Conservation (phyloP, 2,113 vertebrate genomes). For the Motacilla alba region DNA sequence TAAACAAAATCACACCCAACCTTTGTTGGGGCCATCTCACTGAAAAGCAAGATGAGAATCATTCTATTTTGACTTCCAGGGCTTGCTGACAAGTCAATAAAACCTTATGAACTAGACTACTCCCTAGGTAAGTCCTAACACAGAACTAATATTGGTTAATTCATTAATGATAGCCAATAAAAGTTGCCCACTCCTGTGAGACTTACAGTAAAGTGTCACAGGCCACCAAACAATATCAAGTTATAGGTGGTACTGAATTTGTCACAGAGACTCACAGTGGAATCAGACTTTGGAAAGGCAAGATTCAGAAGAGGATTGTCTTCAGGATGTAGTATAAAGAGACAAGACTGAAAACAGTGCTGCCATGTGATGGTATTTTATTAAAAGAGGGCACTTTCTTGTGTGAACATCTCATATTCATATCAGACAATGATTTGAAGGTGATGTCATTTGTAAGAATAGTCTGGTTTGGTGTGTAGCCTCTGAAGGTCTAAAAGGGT, state of each 20-base stretch:
- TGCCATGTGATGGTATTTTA: neutral
- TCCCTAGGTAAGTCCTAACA: neutral
- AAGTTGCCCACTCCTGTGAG: neutral
- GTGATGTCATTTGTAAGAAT: neutral
- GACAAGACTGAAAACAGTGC: neutral
- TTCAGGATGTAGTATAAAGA: neutral
- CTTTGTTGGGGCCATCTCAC: neutral
- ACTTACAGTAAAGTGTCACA: neutral
- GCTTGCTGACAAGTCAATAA: neutral
- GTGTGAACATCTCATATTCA: neutral
- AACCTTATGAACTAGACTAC: neutral
- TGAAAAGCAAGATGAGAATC: neutral
- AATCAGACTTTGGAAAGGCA: neutral
- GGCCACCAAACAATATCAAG: neutral
- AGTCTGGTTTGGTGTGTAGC: fast-evolving
- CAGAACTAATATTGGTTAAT: neutral
- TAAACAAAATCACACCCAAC: neutral
- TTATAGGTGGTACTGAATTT: neutral
- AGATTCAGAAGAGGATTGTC: neutral
- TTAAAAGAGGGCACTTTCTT: neutral
- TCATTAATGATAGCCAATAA: neutral
- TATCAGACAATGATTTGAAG: neutral
- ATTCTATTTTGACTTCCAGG: neutral
- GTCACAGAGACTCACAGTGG: neutral
- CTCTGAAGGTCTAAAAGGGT: neutral